Percentiles rank a stretch among this genome's conserved stretches.
Evolutionary conservation across 2,888 invertebrate species (phyloP).

Genomic region (Exocentrus adspersus): DNA sequence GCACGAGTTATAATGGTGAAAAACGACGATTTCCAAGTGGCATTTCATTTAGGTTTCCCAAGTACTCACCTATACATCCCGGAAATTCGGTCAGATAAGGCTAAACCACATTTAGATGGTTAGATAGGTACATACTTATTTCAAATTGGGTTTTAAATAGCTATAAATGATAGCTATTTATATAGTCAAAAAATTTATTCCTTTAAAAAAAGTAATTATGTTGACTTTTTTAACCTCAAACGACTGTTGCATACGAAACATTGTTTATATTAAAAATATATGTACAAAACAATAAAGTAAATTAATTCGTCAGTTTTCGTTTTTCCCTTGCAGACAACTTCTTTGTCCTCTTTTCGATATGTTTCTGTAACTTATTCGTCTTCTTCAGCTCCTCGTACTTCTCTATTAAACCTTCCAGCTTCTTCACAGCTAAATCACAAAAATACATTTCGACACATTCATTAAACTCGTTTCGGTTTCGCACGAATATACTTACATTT

Average conservation of each 20-base stretch:
- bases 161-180: no score
- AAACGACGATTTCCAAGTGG: neutral
- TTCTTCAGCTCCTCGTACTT: slow-evolving; percentile 85
- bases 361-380: slow-evolving; percentile 80
- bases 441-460: neutral
- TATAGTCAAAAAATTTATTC: no score
- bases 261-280: no score
- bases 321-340: slow-evolving; percentile 69
- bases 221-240: no score
- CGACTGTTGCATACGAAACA: no score
- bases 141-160: no score
- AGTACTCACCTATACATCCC: neutral
- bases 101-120: neutral
- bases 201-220: no score
- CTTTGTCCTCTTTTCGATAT: slow-evolving; percentile 82
- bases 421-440: slow-evolving; percentile 74
- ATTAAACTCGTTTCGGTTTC: no score
- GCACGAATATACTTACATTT: slow-evolving; percentile 76
- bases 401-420: slow-evolving; percentile 77
- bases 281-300: no score
- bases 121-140: no score
- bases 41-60: neutral
- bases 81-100: slow-evolving; percentile 6
- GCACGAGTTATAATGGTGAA: neutral
- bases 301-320: no score